Percentiles rank a stretch among this genome's conserved stretches.
Conservation (phyloP, 2,797 vertebrate species). For the Halcyon smyrnensis region DNA sequence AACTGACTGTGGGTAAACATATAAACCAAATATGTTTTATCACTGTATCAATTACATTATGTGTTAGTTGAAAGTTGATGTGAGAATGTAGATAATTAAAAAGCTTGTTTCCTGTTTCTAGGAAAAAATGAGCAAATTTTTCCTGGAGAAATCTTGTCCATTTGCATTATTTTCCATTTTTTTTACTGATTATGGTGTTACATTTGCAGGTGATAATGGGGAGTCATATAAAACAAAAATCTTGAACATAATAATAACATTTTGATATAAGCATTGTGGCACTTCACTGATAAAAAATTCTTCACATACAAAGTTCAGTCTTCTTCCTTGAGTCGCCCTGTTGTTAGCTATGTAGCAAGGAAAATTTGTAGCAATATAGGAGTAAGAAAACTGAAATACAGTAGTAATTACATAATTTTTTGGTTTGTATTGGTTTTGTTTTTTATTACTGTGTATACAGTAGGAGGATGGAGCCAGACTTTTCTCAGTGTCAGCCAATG, state of each 20-base stretch:
- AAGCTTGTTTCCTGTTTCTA: not conserved
- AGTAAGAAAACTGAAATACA: not conserved
- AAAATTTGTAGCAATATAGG: not conserved
- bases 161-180: not conserved
- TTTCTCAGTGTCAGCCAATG: too few relatives aligned
- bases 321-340: not conserved
- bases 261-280: not conserved
- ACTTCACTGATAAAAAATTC: not conserved
- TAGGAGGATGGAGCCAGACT: too few relatives aligned
- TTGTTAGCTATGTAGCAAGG: not conserved
- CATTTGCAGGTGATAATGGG: slow-evolving; percentile 7
- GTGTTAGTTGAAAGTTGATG: not conserved
- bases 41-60: not conserved
- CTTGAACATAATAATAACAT: not conserved
- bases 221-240: not conserved
- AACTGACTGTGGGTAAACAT: not conserved
- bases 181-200: not conserved
- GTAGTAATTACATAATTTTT: not conserved
- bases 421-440: too few relatives aligned
- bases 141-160: slow-evolving; percentile 56
- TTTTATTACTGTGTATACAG: not conserved
- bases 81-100: not conserved
- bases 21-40: not conserved
- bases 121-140: not conserved
- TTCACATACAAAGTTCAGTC: not conserved